Evolutionary conservation across 2,888 invertebrate species (phyloP).

Genomic region (Lochmaea capreae): DNA sequence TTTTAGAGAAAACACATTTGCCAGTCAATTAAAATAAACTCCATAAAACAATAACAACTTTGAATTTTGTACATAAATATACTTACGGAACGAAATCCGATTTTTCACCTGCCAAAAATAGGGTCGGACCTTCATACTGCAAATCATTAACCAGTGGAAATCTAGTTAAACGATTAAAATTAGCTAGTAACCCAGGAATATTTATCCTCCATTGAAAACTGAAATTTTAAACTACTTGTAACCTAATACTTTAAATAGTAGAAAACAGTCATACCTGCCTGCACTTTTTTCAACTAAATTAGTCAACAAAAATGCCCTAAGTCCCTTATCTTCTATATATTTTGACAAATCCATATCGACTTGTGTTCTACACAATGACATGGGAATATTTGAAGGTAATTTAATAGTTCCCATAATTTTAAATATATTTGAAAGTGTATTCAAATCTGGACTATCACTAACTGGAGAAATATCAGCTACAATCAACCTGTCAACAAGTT

Average conservation of each 20-base stretch:
- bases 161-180: conserved; percentile 73
- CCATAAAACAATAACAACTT: not conserved
- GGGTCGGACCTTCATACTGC: conserved; percentile 72
- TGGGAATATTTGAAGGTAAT: conserved; percentile 72
- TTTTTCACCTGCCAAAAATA: conserved; percentile 87
- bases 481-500: conserved; percentile 74
- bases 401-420: conserved; percentile 73
- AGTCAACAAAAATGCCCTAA: conserved; percentile 84
- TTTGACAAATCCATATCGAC: conserved; percentile 75
- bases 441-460: conserved; percentile 71
- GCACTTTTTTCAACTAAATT: conserved; percentile 74
- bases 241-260: not conserved
- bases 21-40: not conserved
- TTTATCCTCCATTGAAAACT: conserved; percentile 85
- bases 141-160: conserved; percentile 70
- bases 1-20: not conserved
- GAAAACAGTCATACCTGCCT: conserved; percentile 53
- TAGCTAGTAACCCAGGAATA: conserved; percentile 76
- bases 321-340: conserved; percentile 69
- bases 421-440: conserved; percentile 74
- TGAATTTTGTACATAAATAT: not conserved
- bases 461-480: conserved; percentile 81
- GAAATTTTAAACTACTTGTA: conserved; percentile 34
- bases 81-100: conserved; percentile 84
- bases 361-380: conserved; percentile 77